A percentile compares a stretch with the other conserved stretches of the same genome.
Evolutionary conservation across 1,140 invertebrate genomes (phyloP).

Genomic region (Cydia splendana): DNA sequence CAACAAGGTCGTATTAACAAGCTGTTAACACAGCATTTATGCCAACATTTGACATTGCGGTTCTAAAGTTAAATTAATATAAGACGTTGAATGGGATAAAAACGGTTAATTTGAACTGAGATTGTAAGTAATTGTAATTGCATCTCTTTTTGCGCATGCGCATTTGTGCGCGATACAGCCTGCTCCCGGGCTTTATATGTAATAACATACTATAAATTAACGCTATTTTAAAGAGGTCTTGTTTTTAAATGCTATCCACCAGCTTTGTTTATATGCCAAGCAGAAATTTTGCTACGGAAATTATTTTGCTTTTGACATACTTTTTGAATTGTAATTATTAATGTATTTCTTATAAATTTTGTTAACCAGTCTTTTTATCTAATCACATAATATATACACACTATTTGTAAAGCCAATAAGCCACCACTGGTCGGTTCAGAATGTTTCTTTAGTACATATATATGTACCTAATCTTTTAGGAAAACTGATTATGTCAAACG

Average conservation of each 20-base stretch:
- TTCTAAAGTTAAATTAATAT: neutral
- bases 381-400: no score
- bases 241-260: neutral
- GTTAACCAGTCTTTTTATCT: no score
- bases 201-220: neutral
- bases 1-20: neutral
- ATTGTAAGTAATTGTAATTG: slow-evolving; percentile 1
- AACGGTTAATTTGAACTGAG: neutral
- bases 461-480: no score
- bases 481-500: no score
- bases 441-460: no score
- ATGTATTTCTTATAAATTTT: no score
- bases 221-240: neutral
- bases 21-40: neutral
- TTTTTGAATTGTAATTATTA: no score
- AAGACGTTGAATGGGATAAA: neutral
- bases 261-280: neutral
- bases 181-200: neutral
- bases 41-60: neutral
- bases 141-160: no score
- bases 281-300: neutral
- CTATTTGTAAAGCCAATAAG: no score
- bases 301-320: neutral
- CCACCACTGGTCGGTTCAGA: no score
- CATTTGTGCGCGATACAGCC: neutral